These are phyloP conservation scores for Xestia rhomboidea DNA, from an alignment of 2,888 invertebrate genomes.

Conservation along the genomic window DNA sequence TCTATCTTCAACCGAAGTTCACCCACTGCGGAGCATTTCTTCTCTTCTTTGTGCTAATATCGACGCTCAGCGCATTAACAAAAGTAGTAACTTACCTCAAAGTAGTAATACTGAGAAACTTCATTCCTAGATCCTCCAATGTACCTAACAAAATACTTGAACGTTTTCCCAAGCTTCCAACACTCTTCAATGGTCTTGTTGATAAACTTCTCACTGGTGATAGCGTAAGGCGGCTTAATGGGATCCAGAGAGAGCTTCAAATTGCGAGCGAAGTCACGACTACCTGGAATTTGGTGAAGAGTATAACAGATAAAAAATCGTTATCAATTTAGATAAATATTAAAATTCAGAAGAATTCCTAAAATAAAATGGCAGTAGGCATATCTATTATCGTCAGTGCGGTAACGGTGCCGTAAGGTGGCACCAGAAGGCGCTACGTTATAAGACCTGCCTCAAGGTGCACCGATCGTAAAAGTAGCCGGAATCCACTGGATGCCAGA, in stretches of 20 bases:
- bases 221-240: slow-evolving; percentile 74
- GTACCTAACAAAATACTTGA: slow-evolving; percentile 78
- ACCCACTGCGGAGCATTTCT: background rate
- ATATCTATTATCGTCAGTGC: no score
- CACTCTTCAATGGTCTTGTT: slow-evolving; percentile 76
- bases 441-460: background rate
- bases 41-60: background rate
- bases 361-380: background rate
- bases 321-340: background rate
- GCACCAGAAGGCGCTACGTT: background rate
- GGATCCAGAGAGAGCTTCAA: slow-evolving; percentile 72
- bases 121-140: slow-evolving; percentile 77
- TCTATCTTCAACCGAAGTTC: background rate
- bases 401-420: no score
- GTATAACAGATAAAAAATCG: background rate
- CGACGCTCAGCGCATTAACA: background rate
- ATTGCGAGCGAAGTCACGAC: slow-evolving; percentile 71
- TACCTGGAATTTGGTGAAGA: slow-evolving; percentile 67
- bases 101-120: slow-evolving; percentile 81
- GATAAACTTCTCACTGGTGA: slow-evolving; percentile 77
- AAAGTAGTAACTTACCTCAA: slow-evolving; percentile 74
- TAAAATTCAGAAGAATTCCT: background rate
- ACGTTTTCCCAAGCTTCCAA: slow-evolving; percentile 78
- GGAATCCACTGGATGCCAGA: background rate
- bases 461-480: background rate